Percentiles rank a stretch among this genome's conserved stretches.
Evolutionary conservation across 2,113 vertebrate species (phyloP).

Genomic region (Crypturellus undulatus): DNA sequence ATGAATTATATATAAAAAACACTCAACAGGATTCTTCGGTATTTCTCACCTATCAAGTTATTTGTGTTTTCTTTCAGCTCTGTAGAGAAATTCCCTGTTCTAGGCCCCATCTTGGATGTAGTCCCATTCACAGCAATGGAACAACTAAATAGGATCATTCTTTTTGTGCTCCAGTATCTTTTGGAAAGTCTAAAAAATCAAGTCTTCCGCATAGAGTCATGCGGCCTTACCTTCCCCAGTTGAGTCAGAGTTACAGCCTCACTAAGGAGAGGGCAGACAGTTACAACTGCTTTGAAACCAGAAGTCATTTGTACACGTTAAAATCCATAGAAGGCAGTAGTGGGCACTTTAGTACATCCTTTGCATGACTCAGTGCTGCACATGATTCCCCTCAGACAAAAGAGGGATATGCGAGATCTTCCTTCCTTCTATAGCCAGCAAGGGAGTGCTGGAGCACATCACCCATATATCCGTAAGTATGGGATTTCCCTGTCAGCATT

Average conservation of each 20-base stretch:
- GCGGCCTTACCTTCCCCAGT: neutral
- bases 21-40: neutral
- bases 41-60: neutral
- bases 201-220: neutral
- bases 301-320: neutral
- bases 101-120: neutral
- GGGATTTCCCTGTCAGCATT: neutral
- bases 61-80: neutral
- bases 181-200: neutral
- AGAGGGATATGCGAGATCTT: neutral
- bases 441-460: neutral
- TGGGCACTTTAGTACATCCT: neutral
- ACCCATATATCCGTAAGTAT: neutral
- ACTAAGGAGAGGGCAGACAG: neutral
- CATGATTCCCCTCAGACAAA: neutral
- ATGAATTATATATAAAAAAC: neutral
- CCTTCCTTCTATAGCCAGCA: accelerated
- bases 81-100: neutral
- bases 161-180: neutral
- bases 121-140: neutral
- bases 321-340: neutral
- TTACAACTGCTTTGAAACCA: neutral
- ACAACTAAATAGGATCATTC: neutral
- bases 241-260: neutral
- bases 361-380: neutral